A percentile compares a stretch with the other conserved stretches of the same genome.
Evolutionary conservation across 2,888 invertebrate species (phyloP).

Genomic region (Tromatobia lineatoria): DNA sequence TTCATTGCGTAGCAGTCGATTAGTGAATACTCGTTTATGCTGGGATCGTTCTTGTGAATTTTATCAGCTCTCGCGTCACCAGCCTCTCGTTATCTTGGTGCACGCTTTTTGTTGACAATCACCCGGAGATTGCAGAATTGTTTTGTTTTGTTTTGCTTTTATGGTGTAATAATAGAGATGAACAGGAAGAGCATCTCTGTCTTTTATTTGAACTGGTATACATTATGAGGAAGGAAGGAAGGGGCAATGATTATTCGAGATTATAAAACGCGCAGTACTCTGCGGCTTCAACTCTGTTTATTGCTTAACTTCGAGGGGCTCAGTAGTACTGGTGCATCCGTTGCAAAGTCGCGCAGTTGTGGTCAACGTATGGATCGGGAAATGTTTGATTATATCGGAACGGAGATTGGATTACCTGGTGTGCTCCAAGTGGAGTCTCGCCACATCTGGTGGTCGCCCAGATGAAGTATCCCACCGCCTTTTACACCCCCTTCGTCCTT

Average conservation of each 20-base stretch:
- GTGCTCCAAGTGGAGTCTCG: conserved; percentile 97
- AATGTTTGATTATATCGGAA: conserved; percentile 6
- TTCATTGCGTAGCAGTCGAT: conserved; percentile 36
- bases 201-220: neutral
- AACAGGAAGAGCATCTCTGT: conserved; percentile 13
- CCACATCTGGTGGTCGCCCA: conserved; percentile 95
- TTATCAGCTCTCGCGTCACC: conserved; percentile 13
- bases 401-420: conserved; percentile 88
- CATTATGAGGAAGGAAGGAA: no score
- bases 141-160: neutral
- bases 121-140: neutral
- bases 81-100: neutral
- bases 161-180: neutral
- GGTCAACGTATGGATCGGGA: conserved; percentile 27
- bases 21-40: conserved; percentile 3
- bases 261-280: conserved; percentile 4
- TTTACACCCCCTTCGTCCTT: conserved; percentile 90
- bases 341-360: neutral
- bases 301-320: neutral
- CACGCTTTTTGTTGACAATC: conserved; percentile 24
- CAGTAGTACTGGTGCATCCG: neutral
- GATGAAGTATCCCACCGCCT: conserved; percentile 92
- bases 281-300: neutral
- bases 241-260: neutral
- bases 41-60: neutral